Evolutionary conservation across 2,113 vertebrate species (phyloP).

Genomic region (Monopterus albus): DNA sequence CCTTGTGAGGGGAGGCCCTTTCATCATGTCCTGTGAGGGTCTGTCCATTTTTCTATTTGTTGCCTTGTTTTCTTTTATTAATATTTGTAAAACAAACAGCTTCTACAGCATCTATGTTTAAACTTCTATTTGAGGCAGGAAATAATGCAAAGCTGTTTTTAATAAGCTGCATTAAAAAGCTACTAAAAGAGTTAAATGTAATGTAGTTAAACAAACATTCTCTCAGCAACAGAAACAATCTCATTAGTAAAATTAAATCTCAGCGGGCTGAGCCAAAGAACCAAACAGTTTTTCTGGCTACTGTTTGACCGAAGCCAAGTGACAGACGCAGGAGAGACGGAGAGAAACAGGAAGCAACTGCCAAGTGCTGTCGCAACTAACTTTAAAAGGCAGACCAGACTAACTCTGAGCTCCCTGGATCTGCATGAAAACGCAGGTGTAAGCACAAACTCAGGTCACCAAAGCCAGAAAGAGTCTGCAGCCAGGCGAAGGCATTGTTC

Average conservation of each 20-base stretch:
- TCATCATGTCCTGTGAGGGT: constrained; percentile 1
- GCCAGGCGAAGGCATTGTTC: background rate
- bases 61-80: background rate
- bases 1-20: background rate
- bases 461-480: background rate
- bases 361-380: constrained; percentile 18
- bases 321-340: background rate
- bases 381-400: constrained; percentile 1
- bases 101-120: background rate
- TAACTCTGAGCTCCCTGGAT: background rate
- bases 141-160: background rate
- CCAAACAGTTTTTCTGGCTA: background rate
- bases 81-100: constrained; percentile 10
- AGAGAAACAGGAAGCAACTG: constrained; percentile 9
- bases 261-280: background rate
- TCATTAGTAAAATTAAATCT: constrained; percentile 21
- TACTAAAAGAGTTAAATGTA: background rate
- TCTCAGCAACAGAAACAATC: constrained; percentile 13
- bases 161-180: constrained; percentile 3
- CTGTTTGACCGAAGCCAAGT: constrained; percentile 1
- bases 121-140: background rate
- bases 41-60: background rate
- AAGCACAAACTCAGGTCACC: background rate
- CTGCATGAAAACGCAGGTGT: background rate
- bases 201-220: background rate